Percentiles rank a stretch among this genome's conserved stretches.
Conservation (phyloP, 1,140 invertebrate species). For the Drosophila pachea region DNA sequence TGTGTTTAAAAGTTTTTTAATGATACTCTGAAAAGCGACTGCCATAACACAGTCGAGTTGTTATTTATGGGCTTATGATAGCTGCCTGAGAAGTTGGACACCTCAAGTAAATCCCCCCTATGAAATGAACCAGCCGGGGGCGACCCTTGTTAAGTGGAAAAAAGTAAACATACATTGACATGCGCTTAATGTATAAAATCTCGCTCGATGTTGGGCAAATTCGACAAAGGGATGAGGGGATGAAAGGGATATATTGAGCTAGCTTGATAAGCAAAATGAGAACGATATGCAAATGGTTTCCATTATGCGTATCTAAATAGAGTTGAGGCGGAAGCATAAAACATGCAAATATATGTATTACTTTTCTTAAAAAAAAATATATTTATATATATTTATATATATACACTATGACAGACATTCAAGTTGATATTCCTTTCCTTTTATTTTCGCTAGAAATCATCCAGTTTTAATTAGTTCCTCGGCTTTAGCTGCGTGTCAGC, state of each 20-base stretch:
- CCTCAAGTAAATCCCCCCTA: no score
- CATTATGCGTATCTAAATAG: background rate
- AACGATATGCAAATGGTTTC: background rate
- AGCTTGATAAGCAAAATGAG: background rate
- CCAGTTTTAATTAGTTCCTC: background rate
- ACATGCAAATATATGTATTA: background rate
- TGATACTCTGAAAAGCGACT: background rate
- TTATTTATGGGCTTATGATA: background rate
- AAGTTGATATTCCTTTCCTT: no score
- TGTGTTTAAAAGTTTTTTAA: slow-evolving; percentile 29
- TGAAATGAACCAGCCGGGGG: no score
- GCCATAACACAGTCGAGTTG: background rate
- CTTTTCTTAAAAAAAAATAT: background rate
- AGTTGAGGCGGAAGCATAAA: background rate
- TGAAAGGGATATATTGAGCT: no score
- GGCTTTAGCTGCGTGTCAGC: slow-evolving; percentile 6
- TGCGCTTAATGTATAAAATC: no score
- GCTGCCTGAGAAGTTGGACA: no score
- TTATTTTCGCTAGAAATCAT: no score
- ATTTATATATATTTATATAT: background rate
- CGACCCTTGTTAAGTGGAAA: no score
- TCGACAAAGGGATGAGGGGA: no score
- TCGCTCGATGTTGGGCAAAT: no score
- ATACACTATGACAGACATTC: no score
- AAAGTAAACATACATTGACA: no score